phyloP scores from a whole-genome alignment of 2,888 invertebrate species.

The Bhutanitis thaidina region DNA sequence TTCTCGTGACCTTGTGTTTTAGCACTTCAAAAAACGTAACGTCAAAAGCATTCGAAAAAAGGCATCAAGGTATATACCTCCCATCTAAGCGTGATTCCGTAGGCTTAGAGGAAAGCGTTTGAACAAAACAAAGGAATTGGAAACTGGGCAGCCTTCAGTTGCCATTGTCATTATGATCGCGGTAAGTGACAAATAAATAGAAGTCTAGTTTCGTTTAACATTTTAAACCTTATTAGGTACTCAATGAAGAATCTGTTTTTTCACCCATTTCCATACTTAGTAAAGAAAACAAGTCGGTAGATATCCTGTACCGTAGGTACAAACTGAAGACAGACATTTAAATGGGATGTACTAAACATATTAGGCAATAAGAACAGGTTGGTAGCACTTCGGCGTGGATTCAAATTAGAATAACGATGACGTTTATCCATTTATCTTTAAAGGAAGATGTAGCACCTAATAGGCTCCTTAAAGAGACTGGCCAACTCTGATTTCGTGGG shows the following conservation, averaged over 20 bases:
- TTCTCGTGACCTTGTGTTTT: conserved; percentile 50
- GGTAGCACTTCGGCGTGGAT: background rate
- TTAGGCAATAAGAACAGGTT: conserved; percentile 9
- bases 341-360: conserved; percentile 12
- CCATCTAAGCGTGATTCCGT: conserved; percentile 72
- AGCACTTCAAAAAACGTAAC: conserved; percentile 40
- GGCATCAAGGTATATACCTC: conserved; percentile 65
- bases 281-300: background rate
- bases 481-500: background rate
- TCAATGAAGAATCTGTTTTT: background rate
- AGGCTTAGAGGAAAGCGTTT: conserved; percentile 49
- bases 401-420: conserved; percentile 13
- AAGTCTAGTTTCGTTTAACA: background rate
- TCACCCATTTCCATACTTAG: conserved; percentile 1
- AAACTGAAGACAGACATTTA: conserved; percentile 9
- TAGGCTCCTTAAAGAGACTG: conserved; percentile 7
- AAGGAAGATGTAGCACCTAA: conserved; percentile 7
- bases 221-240: background rate
- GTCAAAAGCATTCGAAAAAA: conserved; percentile 54
- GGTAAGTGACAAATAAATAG: background rate
- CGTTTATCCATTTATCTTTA: conserved; percentile 5
- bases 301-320: background rate
- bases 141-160: conserved; percentile 51
- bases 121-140: conserved; percentile 64
- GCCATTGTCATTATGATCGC: conserved; percentile 1